A percentile compares a stretch with the other conserved stretches of the same genome.
Evolutionary conservation across 2,888 invertebrate species (phyloP).

Genomic region (Yponomeuta malinellus): DNA sequence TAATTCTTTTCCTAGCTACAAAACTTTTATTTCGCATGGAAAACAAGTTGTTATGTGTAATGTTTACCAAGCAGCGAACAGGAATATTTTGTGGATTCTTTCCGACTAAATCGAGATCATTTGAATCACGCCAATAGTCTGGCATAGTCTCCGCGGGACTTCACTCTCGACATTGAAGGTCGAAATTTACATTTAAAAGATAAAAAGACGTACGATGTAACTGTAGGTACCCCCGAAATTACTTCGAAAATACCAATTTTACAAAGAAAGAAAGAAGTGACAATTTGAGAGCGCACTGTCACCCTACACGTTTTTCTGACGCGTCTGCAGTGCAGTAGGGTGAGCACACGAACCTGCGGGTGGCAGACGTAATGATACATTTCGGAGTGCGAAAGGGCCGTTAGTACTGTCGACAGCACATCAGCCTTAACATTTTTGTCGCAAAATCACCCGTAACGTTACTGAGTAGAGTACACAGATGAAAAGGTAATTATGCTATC

Average conservation of each 20-base stretch:
- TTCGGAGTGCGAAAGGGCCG: constrained; percentile 28
- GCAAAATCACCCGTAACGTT: no score
- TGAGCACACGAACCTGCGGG: constrained; percentile 11
- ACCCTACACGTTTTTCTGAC: constrained; percentile 11
- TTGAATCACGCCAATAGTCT: no score
- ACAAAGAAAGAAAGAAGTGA: not conserved
- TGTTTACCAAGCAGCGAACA: no score
- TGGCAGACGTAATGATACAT: constrained; percentile 46
- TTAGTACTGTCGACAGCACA: not conserved
- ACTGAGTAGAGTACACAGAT: no score
- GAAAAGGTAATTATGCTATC: no score
- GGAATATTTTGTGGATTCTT: no score
- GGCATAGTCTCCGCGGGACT: no score
- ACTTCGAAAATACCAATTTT: not conserved
- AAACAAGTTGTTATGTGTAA: no score
- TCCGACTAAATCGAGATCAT: no score
- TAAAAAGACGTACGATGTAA: not conserved
- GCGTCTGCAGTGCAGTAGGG: not conserved
- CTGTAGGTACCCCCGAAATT: not conserved
- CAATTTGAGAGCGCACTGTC: not conserved
- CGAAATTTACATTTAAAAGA: not conserved
- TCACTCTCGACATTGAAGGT: not conserved
- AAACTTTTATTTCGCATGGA: no score
- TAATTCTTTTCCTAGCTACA: no score
- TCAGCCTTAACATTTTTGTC: not conserved